Percentiles rank a stretch among this genome's conserved stretches.
These are phyloP conservation scores for Megaleporinus macrocephalus DNA, from an alignment of 2,113 vertebrate genomes.

Conservation along the genomic window DNA sequence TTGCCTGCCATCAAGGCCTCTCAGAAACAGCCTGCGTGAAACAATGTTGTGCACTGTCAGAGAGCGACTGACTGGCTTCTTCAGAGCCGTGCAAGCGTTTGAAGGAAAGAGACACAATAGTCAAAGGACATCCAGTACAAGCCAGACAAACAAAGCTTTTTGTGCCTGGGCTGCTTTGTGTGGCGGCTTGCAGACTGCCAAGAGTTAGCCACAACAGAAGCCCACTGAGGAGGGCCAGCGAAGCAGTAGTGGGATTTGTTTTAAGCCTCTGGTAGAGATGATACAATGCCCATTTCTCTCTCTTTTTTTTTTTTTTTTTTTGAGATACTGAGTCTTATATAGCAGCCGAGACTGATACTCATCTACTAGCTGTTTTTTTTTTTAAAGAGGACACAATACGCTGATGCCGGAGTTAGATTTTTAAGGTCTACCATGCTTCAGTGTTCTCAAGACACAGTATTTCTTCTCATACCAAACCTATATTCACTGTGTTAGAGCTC, in stretches of 20 bases:
- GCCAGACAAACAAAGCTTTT: slow-evolving; percentile 18
- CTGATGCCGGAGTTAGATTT: too few relatives aligned
- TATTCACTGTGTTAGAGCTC: too few relatives aligned
- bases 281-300: too few relatives aligned
- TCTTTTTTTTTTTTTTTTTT: too few relatives aligned
- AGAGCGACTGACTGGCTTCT: neutral
- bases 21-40: slow-evolving; percentile 9
- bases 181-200: neutral
- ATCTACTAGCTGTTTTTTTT: too few relatives aligned
- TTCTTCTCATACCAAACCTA: too few relatives aligned
- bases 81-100: slow-evolving; percentile 15
- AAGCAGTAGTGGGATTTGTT: neutral
- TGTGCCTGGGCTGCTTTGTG: slow-evolving; percentile 8
- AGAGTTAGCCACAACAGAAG: neutral
- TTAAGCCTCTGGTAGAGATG: neutral
- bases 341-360: too few relatives aligned
- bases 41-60: neutral
- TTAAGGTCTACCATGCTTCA: too few relatives aligned
- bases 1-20: slow-evolving; percentile 15
- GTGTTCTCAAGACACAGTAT: too few relatives aligned
- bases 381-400: too few relatives aligned
- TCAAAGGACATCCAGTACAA: neutral
- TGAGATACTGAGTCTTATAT: too few relatives aligned
- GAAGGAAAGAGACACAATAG: slow-evolving; percentile 17
- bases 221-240: neutral